phyloP scores from a whole-genome alignment of 2,113 vertebrate genomes.

The Seriola rivoliana region DNA sequence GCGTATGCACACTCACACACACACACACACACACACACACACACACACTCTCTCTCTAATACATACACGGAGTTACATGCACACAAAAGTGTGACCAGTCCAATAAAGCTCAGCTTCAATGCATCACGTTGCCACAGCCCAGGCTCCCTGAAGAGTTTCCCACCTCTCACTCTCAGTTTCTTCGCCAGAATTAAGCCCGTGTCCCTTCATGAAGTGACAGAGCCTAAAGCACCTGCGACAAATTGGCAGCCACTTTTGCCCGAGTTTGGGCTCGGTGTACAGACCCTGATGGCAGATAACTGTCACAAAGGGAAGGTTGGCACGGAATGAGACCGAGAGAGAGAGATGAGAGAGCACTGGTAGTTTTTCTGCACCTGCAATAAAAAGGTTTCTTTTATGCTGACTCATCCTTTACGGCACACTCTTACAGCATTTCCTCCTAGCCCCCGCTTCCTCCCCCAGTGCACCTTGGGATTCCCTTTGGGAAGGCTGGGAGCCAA shows the following conservation, averaged over 20 bases:
- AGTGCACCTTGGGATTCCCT: slow-evolving; percentile 58
- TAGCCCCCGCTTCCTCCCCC: slow-evolving; percentile 15
- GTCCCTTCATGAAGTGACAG: slow-evolving; percentile 65
- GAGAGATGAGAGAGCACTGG: slow-evolving; percentile 27
- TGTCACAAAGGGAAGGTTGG: slow-evolving; percentile 62
- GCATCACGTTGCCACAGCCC: slow-evolving; percentile 18
- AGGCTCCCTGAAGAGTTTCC: slow-evolving; percentile 31
- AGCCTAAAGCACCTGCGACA: slow-evolving; percentile 67
- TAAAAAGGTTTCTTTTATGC: slow-evolving; percentile 61
- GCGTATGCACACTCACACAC: neutral
- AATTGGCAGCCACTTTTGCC: slow-evolving; percentile 69
- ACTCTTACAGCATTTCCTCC: slow-evolving; percentile 24
- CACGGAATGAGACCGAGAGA: slow-evolving; percentile 47
- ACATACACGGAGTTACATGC: neutral
- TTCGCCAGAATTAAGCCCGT: slow-evolving; percentile 35
- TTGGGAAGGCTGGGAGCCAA: slow-evolving; percentile 50
- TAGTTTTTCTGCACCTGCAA: slow-evolving; percentile 64
- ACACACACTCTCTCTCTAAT: slow-evolving; percentile 1
- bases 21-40: slow-evolving; percentile 1
- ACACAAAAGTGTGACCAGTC: slow-evolving; percentile 21
- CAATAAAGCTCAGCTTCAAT: slow-evolving; percentile 40
- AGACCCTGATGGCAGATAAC: slow-evolving; percentile 69
- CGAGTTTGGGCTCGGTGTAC: slow-evolving; percentile 65
- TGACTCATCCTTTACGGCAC: slow-evolving; percentile 68
- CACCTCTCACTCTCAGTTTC: slow-evolving; percentile 37